Evolutionary conservation across 2,888 invertebrate genomes (phyloP).

Genomic region (Panopea generosa): DNA sequence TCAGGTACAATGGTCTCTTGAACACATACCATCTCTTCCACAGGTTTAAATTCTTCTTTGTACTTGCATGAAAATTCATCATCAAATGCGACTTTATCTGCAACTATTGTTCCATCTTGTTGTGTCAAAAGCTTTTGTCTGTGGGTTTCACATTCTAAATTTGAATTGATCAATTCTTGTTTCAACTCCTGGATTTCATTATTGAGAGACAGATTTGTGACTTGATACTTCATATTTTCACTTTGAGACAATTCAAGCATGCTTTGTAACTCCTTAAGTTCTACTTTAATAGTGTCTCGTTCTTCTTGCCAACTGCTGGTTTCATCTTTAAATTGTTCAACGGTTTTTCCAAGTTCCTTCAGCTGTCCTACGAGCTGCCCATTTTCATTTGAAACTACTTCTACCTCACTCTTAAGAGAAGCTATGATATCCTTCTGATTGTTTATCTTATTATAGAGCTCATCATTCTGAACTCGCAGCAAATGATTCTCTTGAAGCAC

Average conservation of each 20-base stretch:
- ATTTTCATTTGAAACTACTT: constrained; percentile 59
- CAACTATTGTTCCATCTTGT: too few species aligned
- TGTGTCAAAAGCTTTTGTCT: too few species aligned
- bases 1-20: not conserved
- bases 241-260: constrained; percentile 4
- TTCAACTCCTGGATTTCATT: constrained; percentile 20
- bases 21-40: constrained; percentile 5
- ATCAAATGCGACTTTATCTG: too few species aligned
- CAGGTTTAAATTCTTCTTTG: not conserved
- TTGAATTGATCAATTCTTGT: constrained; percentile 1
- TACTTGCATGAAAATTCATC: too few species aligned
- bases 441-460: constrained; percentile 69
- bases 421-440: constrained; percentile 69
- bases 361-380: constrained; percentile 55
- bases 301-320: constrained; percentile 12
- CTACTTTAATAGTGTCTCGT: constrained; percentile 31
- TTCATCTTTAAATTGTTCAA: constrained; percentile 31
- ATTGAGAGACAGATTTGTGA: constrained; percentile 6
- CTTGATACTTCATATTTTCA: constrained; percentile 18
- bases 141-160: constrained; percentile 8
- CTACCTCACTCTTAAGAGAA: constrained; percentile 56
- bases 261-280: constrained; percentile 10
- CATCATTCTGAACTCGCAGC: constrained; percentile 65
- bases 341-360: constrained; percentile 21
- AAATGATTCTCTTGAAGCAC: constrained; percentile 59